Evolutionary conservation across 2,888 invertebrate genomes (phyloP).

Genomic region (Agonopterix alstromeriana): DNA sequence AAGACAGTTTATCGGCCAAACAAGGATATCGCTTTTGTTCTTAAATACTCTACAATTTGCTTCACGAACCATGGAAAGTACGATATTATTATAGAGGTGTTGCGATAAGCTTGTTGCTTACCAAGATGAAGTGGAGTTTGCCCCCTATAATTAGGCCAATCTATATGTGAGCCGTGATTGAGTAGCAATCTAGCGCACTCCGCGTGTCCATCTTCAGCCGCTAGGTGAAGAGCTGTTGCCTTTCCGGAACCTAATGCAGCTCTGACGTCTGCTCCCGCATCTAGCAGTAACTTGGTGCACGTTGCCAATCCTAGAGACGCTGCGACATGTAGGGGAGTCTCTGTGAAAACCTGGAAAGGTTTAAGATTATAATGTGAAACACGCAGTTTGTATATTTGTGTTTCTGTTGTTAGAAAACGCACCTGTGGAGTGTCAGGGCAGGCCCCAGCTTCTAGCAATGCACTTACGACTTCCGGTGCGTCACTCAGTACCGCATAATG

Average conservation of each 20-base stretch:
- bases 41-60: no score
- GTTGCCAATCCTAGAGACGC: constrained; percentile 83
- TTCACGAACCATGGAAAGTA: not conserved
- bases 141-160: constrained; percentile 83
- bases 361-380: constrained; percentile 2
- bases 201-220: constrained; percentile 90
- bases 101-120: constrained; percentile 19
- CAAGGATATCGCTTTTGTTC: no score
- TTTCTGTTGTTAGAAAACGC: constrained; percentile 22
- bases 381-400: not conserved
- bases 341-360: constrained; percentile 82
- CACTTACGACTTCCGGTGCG: constrained; percentile 83
- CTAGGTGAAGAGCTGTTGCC: constrained; percentile 90
- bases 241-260: constrained; percentile 83
- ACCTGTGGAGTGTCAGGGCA: constrained; percentile 90
- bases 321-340: constrained; percentile 90
- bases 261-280: constrained; percentile 87
- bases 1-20: no score
- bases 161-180: constrained; percentile 85
- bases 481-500: constrained; percentile 90
- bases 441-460: constrained; percentile 85
- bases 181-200: constrained; percentile 85
- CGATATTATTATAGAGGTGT: not conserved
- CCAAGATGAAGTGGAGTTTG: constrained; percentile 90
- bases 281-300: constrained; percentile 84